Percentiles rank a stretch among this genome's conserved stretches.
Conservation (phyloP, 1,140 invertebrate genomes). For the Zaprionus ornatus region DNA sequence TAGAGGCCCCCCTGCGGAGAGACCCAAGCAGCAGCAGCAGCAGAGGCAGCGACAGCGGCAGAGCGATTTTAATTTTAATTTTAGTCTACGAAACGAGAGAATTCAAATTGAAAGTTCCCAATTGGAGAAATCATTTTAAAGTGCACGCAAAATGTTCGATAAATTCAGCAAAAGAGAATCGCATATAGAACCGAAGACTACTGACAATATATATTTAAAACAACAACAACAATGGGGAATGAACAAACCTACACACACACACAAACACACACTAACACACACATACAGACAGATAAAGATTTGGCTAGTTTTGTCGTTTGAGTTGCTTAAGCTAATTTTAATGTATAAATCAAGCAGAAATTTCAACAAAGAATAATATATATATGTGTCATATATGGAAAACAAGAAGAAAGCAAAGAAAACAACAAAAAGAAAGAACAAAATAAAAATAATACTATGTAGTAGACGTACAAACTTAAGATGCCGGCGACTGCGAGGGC, state of each 20-base stretch:
- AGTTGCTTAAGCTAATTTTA: slow-evolving; percentile 70
- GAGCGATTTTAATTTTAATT: slow-evolving; percentile 76
- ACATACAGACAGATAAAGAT: slow-evolving; percentile 23
- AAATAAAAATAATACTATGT: slow-evolving; percentile 15
- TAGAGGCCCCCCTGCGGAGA: slow-evolving; percentile 12
- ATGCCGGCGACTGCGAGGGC: slow-evolving; percentile 22
- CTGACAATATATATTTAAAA: slow-evolving; percentile 78
- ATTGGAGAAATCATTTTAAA: slow-evolving; percentile 56
- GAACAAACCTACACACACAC: slow-evolving; percentile 33
- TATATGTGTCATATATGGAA: slow-evolving; percentile 45
- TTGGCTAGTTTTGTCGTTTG: slow-evolving; percentile 53
- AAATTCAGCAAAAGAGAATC: slow-evolving; percentile 45
- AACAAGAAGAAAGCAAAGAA: slow-evolving; percentile 30
- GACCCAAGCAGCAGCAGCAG: slow-evolving; percentile 8
- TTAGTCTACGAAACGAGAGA: slow-evolving; percentile 68
- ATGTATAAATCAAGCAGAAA: slow-evolving; percentile 64
- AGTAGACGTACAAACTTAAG: slow-evolving; percentile 77
- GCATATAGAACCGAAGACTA: slow-evolving; percentile 69
- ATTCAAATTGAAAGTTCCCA: slow-evolving; percentile 32
- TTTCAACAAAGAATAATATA: slow-evolving; percentile 24
- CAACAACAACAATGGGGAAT: slow-evolving; percentile 28
- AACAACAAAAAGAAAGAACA: slow-evolving; percentile 21
- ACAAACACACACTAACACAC: slow-evolving; percentile 21
- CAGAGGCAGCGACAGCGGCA: slow-evolving; percentile 24
- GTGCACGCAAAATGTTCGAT: slow-evolving; percentile 40